Conservation (phyloP, 2,113 vertebrate genomes). For the Dicrurus megarhynchus region DNA sequence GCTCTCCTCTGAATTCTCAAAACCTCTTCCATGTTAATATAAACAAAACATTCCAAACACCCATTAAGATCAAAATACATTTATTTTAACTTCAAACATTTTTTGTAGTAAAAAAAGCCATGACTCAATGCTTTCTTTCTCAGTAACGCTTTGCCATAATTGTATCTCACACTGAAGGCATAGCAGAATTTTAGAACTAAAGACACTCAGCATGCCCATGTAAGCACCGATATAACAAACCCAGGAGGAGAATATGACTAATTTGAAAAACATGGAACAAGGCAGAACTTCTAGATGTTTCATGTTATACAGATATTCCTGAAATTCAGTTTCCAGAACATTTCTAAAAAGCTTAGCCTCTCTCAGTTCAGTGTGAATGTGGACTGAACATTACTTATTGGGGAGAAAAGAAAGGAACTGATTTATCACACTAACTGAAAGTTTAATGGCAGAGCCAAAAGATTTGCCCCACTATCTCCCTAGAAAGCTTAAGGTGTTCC, state of each 20-base stretch:
- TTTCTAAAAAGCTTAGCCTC: not conserved
- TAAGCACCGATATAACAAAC: not conserved
- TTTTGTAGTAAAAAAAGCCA: not conserved
- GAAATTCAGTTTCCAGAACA: not conserved
- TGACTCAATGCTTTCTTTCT: not conserved
- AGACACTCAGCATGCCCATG: not conserved
- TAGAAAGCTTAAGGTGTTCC: not conserved
- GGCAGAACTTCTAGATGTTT: not conserved
- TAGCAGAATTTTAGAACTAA: not conserved
- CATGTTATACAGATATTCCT: not conserved
- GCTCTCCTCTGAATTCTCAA: not conserved
- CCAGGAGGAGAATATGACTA: fast-evolving
- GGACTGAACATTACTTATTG: not conserved
- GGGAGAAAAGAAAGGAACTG: not conserved
- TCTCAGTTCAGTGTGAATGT: not conserved
- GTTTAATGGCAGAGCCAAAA: not conserved
- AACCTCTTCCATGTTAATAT: not conserved
- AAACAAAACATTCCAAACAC: not conserved
- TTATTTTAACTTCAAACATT: not conserved
- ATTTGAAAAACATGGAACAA: not conserved
- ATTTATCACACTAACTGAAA: not conserved
- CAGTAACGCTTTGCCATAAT: not conserved
- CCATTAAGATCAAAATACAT: not conserved
- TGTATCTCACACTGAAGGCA: not conserved
- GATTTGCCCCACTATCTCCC: no score